Evolutionary conservation across 2,113 vertebrate species (phyloP), one percentile per base, ranked within the genome.

Genomic region (Ctenodactylus gundi): DNA sequence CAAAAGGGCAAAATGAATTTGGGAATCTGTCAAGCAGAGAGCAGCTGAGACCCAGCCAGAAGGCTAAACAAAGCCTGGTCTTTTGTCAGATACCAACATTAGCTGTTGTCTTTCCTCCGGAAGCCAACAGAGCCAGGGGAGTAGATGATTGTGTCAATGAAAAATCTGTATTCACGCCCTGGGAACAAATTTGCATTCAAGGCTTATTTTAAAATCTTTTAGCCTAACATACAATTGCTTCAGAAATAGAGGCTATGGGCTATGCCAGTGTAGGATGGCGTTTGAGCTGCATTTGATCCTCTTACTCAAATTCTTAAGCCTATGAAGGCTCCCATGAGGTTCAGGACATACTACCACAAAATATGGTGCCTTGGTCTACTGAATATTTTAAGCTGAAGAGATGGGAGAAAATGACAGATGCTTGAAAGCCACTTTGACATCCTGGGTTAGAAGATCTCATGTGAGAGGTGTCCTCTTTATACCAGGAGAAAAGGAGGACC

Each of bases 1-100:
- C 70, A 44, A 94, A 91, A 94, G 84, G 83, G 58, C 68, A 57
- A 44, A 81, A 65, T 49, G 88, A 82, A 58, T 85, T 70, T 85
- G 93, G 90, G 93, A 70, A 51, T 41, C 83, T 84, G 44, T 94
- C 49, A 87, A 46, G 75, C 70, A 78, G 83, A 92, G 36, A 88
- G 75, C 0, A 57, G 62, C 83, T 29, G 34, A 95, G 82, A 89
- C 57, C 6, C 46, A 86, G 86, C 86, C 75, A 53, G 29, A 49
- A 70, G 53, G 87, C 65, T 76, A 84, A 94, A 65, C 34, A 27
- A 12, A 87, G 85, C 55, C 60, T 12, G 31, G n/a, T 51, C 82
- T 91, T 75, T 70, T 89, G 78, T 94, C 12, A 15, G 14, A n/a
- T 9, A 9, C 34, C 62, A 93, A 34, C 53, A 21, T 34, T 64